A percentile compares a stretch with the other conserved stretches of the same genome.
Evolutionary conservation across 2,113 vertebrate genomes (phyloP).

Genomic region (Delphinus delphis): DNA sequence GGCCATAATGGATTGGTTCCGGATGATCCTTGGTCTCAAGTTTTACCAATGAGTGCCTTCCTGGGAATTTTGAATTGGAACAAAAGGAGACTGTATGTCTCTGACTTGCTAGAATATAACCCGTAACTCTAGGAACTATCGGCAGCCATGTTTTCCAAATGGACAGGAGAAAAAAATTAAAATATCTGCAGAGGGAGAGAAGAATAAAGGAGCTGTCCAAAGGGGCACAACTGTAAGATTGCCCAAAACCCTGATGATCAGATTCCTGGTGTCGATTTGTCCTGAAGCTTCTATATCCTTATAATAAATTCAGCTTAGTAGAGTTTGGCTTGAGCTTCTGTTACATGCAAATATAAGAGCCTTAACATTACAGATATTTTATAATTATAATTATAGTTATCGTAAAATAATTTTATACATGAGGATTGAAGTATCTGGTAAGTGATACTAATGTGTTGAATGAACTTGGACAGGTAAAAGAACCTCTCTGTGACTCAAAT

Average conservation of each 20-base stretch:
- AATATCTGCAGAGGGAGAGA: neutral
- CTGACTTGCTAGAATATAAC: neutral
- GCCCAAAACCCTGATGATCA: neutral
- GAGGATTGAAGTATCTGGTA: neutral
- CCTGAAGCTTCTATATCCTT: neutral
- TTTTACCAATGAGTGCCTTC: constrained; percentile 4
- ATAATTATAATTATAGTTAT: neutral
- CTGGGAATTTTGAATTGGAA: neutral
- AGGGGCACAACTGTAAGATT: neutral
- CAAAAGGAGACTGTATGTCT: neutral
- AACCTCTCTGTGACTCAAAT: neutral
- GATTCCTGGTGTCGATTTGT: neutral
- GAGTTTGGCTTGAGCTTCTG: neutral
- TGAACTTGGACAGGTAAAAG: constrained; percentile 11
- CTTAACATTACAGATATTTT: neutral
- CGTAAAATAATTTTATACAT: neutral
- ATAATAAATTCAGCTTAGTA: neutral
- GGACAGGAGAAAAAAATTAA: neutral
- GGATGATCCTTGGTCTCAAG: neutral
- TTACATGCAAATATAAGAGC: neutral
- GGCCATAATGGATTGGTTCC: neutral
- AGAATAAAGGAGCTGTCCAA: neutral
- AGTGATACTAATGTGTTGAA: neutral
- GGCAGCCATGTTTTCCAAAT: neutral
- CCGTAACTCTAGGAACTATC: neutral